Conservation (phyloP, 2,888 invertebrate species). For the Andrena fulva region DNA sequence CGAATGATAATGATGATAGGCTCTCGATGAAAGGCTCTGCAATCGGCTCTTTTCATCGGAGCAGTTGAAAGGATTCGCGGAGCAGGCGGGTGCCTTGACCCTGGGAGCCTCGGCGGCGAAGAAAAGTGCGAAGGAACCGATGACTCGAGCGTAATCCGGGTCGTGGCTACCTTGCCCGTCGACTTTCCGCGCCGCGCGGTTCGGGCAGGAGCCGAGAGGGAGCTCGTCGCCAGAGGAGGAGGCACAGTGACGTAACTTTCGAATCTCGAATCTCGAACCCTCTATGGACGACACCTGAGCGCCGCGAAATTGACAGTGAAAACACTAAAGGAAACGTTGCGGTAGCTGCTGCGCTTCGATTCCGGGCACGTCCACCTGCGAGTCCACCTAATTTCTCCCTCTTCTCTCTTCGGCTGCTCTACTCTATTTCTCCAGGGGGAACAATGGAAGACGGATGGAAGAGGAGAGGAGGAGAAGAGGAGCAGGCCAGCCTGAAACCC, state of each 20-base stretch:
- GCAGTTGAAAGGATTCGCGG: conserved; percentile 4
- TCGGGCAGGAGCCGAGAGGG: conserved; percentile 67
- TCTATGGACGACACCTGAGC: neutral
- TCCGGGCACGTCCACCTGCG: no score
- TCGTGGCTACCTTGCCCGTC: conserved; percentile 77
- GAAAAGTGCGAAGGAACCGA: conserved; percentile 72
- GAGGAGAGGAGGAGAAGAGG: no score
- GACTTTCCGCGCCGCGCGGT: conserved; percentile 75
- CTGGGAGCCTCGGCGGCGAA: conserved; percentile 63
- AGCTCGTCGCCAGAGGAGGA: conserved; percentile 60
- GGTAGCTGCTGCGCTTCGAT: conserved; percentile 1
- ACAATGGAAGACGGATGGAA: no score
- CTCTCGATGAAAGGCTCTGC: neutral
- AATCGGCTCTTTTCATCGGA: neutral
- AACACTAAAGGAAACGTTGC: neutral
- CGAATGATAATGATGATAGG: no score
- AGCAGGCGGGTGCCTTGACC: conserved; percentile 75
- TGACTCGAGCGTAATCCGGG: conserved; percentile 75
- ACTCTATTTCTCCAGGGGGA: no score
- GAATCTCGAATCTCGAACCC: conserved; percentile 4
- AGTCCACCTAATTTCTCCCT: no score
- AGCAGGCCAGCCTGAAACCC: no score
- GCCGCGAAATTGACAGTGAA: conserved; percentile 27
- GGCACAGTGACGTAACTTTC: conserved; percentile 60
- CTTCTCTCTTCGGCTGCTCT: no score